Evolutionary conservation across 30 jellyfish, hydroid and myxozoan genomes (phyloP).

Genomic region (Sanderia malayensis): DNA sequence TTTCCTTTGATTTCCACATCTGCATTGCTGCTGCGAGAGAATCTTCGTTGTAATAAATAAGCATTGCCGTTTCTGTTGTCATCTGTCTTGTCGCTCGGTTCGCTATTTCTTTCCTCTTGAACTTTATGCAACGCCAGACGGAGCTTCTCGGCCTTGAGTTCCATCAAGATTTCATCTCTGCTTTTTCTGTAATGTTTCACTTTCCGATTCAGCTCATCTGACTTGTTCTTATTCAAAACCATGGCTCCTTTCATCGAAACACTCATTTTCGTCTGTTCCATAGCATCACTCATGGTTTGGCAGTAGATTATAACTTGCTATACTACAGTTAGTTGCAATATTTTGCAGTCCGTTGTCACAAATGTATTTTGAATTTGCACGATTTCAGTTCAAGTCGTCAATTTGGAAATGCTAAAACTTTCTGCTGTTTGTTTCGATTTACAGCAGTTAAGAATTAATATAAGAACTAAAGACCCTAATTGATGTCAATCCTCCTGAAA

Average conservation of each 20-base stretch:
- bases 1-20: neutral
- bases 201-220: neutral
- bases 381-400: too few species aligned
- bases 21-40: neutral
- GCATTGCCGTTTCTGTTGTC: too few species aligned
- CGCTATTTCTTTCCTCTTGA: neutral
- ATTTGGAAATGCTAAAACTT: too few species aligned
- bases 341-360: too few species aligned
- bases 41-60: neutral
- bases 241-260: neutral
- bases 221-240: neutral
- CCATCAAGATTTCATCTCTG: slow-evolving; percentile 4
- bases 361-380: too few species aligned
- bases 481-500: too few species aligned
- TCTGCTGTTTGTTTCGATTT: too few species aligned
- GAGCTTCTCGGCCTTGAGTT: neutral
- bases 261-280: slow-evolving; percentile 10
- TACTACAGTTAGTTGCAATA: too few species aligned
- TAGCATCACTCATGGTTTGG: too few species aligned
- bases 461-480: too few species aligned
- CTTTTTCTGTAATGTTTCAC: slow-evolving; percentile 1
- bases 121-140: neutral
- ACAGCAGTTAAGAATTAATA: too few species aligned
- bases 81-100: neutral
- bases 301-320: too few species aligned